phyloP scores from a whole-genome alignment of 1,140 invertebrate genomes.

The Scaptomyza pallida region DNA sequence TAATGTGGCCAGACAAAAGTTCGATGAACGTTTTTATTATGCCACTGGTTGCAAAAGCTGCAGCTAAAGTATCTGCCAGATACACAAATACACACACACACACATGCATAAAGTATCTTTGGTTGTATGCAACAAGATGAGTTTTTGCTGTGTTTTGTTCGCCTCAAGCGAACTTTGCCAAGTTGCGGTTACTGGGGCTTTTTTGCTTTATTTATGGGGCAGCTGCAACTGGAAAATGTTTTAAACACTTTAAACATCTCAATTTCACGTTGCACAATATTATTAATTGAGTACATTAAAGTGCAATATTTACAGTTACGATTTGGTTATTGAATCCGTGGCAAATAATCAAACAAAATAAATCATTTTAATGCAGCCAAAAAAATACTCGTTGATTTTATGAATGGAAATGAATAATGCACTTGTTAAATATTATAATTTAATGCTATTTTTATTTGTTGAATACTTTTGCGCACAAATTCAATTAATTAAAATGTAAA shows the following conservation, averaged over 20 bases:
- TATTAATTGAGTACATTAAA: constrained; percentile 32
- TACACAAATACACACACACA: background rate
- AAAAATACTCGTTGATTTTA: background rate
- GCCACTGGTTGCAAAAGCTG: constrained; percentile 20
- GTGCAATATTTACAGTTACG: constrained; percentile 12
- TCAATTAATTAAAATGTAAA: constrained; percentile 45
- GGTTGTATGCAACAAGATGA: constrained; percentile 10
- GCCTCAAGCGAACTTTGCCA: background rate
- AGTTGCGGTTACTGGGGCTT: background rate
- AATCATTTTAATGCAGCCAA: constrained; percentile 2
- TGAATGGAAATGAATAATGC: constrained; percentile 5
- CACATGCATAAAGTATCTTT: constrained; percentile 9
- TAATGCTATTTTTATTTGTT: constrained; percentile 20
- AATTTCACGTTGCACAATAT: constrained; percentile 12
- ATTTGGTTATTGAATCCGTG: constrained; percentile 21
- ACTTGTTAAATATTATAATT: constrained; percentile 8
- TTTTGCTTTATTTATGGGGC: background rate
- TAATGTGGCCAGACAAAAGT: constrained; percentile 44
- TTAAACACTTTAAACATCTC: constrained; percentile 9
- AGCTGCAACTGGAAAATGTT: constrained; percentile 8
- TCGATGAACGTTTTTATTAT: constrained; percentile 35
- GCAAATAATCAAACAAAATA: constrained; percentile 22
- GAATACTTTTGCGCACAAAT: constrained; percentile 22
- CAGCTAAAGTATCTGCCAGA: constrained; percentile 16
- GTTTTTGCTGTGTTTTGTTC: constrained; percentile 4